phyloP scores from a whole-genome alignment of 2,888 invertebrate genomes.

The Trichogramma evanescens region DNA sequence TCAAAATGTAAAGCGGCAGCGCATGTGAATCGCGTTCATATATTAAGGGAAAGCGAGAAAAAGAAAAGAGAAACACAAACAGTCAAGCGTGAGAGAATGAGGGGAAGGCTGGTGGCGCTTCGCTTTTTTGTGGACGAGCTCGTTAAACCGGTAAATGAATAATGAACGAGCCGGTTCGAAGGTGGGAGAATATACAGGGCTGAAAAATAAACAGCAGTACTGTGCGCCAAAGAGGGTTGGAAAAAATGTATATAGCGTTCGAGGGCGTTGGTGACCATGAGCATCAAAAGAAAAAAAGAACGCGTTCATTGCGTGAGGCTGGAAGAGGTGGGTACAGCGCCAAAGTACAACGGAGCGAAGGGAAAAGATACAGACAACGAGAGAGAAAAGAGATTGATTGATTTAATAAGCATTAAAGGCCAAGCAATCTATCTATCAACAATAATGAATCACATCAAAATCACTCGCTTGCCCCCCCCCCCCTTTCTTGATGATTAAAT shows the following conservation, averaged over 20 bases:
- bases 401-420: slow-evolving; percentile 21
- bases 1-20: slow-evolving; percentile 31
- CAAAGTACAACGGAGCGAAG: neutral
- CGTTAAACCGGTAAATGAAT: slow-evolving; percentile 47
- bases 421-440: slow-evolving; percentile 4
- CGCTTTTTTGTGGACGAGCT: slow-evolving; percentile 36
- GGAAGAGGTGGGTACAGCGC: neutral
- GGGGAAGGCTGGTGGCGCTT: neutral
- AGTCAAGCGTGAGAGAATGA: neutral
- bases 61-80: too few relatives aligned
- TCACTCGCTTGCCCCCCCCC: neutral
- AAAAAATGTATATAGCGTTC: slow-evolving; percentile 6
- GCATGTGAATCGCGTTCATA: slow-evolving; percentile 38
- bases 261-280: neutral
- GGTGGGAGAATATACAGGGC: neutral
- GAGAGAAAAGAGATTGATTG: slow-evolving; percentile 15
- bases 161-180: slow-evolving; percentile 34
- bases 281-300: neutral
- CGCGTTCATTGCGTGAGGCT: neutral
- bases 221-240: neutral
- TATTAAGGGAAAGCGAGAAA: neutral
- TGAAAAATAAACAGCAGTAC: slow-evolving; percentile 7
- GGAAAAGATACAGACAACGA: neutral
- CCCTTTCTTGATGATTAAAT: too few relatives aligned
- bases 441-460: slow-evolving; percentile 12